Percentiles rank a stretch among this genome's conserved stretches.
Conservation (phyloP, 2,113 vertebrate genomes). For the Epinephelus lanceolatus region DNA sequence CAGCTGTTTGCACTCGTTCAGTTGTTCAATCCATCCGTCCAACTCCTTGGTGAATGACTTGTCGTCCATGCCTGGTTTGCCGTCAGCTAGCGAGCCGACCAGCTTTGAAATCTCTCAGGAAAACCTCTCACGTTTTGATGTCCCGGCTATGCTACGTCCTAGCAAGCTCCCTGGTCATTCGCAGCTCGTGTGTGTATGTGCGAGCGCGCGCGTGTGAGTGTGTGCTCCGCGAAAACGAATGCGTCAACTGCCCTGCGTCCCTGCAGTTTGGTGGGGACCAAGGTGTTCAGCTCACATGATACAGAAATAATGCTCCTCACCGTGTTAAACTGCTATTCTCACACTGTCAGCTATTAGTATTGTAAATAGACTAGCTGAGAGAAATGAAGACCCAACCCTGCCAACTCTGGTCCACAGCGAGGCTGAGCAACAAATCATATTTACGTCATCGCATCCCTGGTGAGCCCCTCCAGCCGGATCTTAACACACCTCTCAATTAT, state of each 20-base stretch:
- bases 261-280: background rate
- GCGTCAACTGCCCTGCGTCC: constrained; percentile 43
- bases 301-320: background rate
- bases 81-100: constrained; percentile 57
- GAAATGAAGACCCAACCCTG: constrained; percentile 3
- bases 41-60: constrained; percentile 96
- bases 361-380: background rate
- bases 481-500: background rate
- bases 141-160: constrained; percentile 40
- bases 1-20: constrained; percentile 96
- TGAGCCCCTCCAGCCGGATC: too few species aligned
- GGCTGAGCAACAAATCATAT: constrained; percentile 10
- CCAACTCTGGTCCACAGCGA: background rate
- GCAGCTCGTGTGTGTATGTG: constrained; percentile 17
- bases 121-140: constrained; percentile 26
- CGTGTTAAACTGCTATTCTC: background rate
- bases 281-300: constrained; percentile 12
- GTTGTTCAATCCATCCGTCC: constrained; percentile 96
- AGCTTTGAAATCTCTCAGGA: constrained; percentile 33
- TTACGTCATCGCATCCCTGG: constrained; percentile 13
- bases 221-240: constrained; percentile 29
- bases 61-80: constrained; percentile 89
- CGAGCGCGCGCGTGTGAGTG: background rate
- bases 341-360: background rate
- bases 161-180: constrained; percentile 44